phyloP scores from a whole-genome alignment of 2,113 vertebrate genomes.

The Dipodomys spectabilis region DNA sequence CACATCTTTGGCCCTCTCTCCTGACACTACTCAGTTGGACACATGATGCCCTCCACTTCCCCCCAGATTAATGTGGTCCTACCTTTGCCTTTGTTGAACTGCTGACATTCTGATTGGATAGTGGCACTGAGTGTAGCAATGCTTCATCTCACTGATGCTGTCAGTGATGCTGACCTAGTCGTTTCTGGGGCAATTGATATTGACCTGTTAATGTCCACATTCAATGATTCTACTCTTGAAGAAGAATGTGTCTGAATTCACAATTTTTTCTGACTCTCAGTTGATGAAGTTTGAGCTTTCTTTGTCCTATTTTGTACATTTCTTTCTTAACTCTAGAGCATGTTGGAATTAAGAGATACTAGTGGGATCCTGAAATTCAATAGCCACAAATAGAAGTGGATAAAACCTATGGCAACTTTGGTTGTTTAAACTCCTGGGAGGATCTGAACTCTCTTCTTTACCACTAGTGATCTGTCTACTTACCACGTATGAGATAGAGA shows the following conservation, averaged over 20 bases:
- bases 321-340: background rate
- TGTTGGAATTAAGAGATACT: background rate
- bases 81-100: background rate
- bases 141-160: background rate
- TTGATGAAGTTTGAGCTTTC: background rate
- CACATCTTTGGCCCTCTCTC: background rate
- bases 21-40: background rate
- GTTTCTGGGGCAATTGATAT: background rate
- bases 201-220: background rate
- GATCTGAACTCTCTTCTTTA: background rate
- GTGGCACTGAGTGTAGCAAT: background rate
- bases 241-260: background rate
- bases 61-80: background rate
- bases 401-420: background rate
- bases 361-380: background rate
- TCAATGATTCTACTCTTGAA: conserved; percentile 11
- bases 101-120: background rate
- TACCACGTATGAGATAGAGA: background rate
- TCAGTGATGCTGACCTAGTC: background rate
- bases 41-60: background rate
- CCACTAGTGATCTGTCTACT: background rate
- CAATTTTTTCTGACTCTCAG: background rate
- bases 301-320: background rate
- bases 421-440: background rate
- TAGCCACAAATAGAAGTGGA: background rate